Evolutionary conservation across 1,140 invertebrate genomes (phyloP).

Genomic region (Ceratina australensis): DNA sequence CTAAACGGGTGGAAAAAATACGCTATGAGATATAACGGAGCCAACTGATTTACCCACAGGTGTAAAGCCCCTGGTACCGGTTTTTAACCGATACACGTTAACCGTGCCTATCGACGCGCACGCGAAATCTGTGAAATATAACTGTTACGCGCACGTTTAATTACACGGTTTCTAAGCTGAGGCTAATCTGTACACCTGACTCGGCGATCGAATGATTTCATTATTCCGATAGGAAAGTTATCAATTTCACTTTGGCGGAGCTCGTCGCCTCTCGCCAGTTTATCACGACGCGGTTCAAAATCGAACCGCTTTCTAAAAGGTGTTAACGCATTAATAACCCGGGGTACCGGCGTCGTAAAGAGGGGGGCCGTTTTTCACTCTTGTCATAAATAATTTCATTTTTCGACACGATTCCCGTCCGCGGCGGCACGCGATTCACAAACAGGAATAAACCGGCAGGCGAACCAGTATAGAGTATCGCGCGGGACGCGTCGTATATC

Average conservation of each 20-base stretch:
- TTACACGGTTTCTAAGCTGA: too few relatives aligned
- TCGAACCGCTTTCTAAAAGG: slow-evolving; percentile 20
- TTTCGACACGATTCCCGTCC: slow-evolving; percentile 16
- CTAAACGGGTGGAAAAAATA: slow-evolving; percentile 42
- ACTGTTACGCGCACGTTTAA: too few relatives aligned
- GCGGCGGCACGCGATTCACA: background rate
- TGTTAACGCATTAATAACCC: slow-evolving; percentile 19
- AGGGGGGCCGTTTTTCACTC: background rate
- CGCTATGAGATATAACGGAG: slow-evolving; percentile 27
- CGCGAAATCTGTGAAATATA: background rate
- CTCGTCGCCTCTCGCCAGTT: background rate
- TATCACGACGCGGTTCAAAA: background rate
- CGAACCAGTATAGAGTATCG: background rate
- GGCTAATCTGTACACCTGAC: too few relatives aligned
- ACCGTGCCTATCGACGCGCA: too few relatives aligned
- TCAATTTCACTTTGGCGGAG: background rate
- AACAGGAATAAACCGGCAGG: background rate
- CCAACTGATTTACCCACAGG: slow-evolving; percentile 4
- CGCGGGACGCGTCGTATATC: background rate
- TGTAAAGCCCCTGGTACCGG: background rate
- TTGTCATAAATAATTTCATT: slow-evolving; percentile 1
- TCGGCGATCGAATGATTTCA: too few relatives aligned
- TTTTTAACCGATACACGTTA: background rate
- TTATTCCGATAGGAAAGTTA: too few relatives aligned
- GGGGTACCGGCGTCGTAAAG: background rate